Conservation (phyloP, 2,113 vertebrate species). For the Mixornis gularis region DNA sequence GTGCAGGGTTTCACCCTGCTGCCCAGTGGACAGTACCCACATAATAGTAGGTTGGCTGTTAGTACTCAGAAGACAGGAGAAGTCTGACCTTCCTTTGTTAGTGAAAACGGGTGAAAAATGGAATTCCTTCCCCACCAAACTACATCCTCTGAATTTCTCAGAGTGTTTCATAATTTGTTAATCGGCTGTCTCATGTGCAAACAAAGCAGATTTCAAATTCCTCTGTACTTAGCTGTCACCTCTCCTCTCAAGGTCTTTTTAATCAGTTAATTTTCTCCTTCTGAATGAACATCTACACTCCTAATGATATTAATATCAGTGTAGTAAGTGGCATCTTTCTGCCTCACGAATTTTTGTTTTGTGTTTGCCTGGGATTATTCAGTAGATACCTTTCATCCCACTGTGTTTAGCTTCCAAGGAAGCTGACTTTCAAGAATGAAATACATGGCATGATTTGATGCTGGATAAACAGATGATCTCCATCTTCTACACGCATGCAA, state of each 20-base stretch:
- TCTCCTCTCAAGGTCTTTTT: conserved; percentile 32
- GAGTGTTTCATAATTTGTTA: conserved; percentile 12
- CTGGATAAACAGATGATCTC: background rate
- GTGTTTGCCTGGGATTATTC: background rate
- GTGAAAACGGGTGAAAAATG: background rate
- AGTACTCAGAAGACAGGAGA: background rate
- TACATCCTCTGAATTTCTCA: background rate
- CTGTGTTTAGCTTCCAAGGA: background rate
- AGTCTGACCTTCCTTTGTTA: background rate
- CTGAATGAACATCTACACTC: background rate
- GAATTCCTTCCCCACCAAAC: background rate
- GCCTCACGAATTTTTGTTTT: background rate
- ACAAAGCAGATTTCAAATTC: conserved; percentile 25
- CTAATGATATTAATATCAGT: background rate
- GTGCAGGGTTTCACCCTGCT: background rate
- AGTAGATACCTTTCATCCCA: background rate
- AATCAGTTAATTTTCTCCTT: conserved; percentile 36
- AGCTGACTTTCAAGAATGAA: background rate
- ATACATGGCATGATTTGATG: background rate
- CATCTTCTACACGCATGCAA: background rate
- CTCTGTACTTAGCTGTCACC: background rate
- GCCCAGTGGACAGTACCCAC: background rate
- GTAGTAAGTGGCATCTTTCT: background rate
- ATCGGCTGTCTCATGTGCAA: conserved; percentile 9
- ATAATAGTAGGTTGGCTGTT: background rate